Conservation (phyloP, 2,797 vertebrate genomes). For the Lepilemur ruficaudatus region DNA sequence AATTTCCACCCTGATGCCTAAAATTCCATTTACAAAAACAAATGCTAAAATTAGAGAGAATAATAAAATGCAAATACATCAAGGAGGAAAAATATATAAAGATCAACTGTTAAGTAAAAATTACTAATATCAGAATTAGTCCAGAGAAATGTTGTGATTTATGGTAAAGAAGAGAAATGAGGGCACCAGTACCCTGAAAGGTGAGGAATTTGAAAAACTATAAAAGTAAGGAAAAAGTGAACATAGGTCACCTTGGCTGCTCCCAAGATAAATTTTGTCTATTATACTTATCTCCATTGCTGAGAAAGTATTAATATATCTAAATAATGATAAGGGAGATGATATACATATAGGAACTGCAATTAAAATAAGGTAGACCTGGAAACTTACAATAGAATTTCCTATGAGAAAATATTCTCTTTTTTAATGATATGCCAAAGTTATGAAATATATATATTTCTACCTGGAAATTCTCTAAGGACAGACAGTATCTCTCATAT, state of each 20-base stretch:
- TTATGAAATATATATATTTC: neutral
- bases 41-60: neutral
- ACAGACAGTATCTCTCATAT: neutral
- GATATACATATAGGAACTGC: neutral
- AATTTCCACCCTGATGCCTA: neutral
- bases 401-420: neutral
- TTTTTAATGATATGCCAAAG: constrained; percentile 22
- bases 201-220: neutral
- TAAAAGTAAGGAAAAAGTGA: neutral
- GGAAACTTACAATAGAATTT: neutral
- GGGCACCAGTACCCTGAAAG: neutral
- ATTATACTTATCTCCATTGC: neutral
- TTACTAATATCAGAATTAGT: neutral
- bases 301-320: neutral
- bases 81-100: neutral
- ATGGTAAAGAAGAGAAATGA: neutral
- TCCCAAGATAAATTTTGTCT: neutral
- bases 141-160: constrained; percentile 3
- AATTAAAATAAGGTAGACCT: neutral
- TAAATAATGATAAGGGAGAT: neutral
- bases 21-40: constrained; percentile 5
- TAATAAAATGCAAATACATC: neutral
- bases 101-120: constrained; percentile 24
- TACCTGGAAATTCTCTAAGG: neutral
- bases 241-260: neutral